These are phyloP conservation scores for Unio pictorum DNA, from an alignment of 2,888 invertebrate species.

Conservation along the genomic window DNA sequence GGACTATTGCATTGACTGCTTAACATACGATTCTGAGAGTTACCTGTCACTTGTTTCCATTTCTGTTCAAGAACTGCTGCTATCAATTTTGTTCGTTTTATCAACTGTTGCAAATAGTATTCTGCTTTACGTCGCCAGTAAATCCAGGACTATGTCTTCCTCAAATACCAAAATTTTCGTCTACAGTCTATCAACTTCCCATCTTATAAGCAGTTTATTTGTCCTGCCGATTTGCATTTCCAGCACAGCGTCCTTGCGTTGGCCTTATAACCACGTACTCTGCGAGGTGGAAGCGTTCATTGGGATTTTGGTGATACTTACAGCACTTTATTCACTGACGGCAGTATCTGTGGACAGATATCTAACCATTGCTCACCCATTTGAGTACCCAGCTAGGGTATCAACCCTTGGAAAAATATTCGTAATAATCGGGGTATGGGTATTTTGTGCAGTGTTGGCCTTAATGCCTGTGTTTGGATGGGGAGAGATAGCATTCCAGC, in stretches of 20 bases:
- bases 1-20: too few species aligned
- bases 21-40: too few species aligned
- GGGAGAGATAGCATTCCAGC: slow-evolving; percentile 54
- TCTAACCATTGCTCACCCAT: slow-evolving; percentile 54
- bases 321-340: slow-evolving; percentile 55
- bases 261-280: slow-evolving; percentile 11
- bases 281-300: slow-evolving; percentile 23
- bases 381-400: slow-evolving; percentile 49
- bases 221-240: slow-evolving; percentile 33
- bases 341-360: slow-evolving; percentile 55
- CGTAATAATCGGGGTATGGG: slow-evolving; percentile 41
- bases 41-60: too few species aligned
- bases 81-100: slow-evolving; percentile 19
- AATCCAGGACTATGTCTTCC: slow-evolving; percentile 27
- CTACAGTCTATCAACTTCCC: slow-evolving; percentile 23
- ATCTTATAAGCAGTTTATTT: slow-evolving; percentile 29
- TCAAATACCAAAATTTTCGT: slow-evolving; percentile 33
- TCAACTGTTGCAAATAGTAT: slow-evolving; percentile 27
- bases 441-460: slow-evolving; percentile 43
- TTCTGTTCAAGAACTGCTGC: slow-evolving; percentile 1
- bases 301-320: slow-evolving; percentile 39
- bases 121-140: slow-evolving; percentile 26
- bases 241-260: slow-evolving; percentile 14
- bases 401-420: slow-evolving; percentile 32
- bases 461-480: slow-evolving; percentile 48